Conservation (phyloP, 2,888 invertebrate species). For the Agrotis puta region DNA sequence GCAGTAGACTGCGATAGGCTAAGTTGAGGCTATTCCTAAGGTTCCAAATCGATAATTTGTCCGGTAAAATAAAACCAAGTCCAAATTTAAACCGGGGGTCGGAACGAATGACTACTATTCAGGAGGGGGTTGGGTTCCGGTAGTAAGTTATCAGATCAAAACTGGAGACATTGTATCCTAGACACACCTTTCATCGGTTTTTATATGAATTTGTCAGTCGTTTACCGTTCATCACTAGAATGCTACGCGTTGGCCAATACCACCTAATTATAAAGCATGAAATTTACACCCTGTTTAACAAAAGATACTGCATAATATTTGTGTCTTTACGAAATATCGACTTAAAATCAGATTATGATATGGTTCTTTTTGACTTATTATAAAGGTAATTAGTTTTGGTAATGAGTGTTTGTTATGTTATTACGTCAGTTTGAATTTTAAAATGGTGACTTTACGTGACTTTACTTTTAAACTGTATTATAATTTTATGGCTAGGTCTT, state of each 20-base stretch:
- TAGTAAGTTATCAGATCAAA: no score
- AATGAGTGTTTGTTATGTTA: conserved; percentile 19
- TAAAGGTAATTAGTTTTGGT: conserved; percentile 37
- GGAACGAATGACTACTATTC: no score
- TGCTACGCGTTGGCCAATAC: conserved; percentile 37
- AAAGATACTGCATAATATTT: conserved; percentile 47
- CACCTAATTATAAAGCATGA: conserved; percentile 57
- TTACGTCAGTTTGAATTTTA: conserved; percentile 2
- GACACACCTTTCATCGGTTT: conserved; percentile 7
- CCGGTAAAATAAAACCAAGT: no score
- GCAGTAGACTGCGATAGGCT: no score
- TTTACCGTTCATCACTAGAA: conserved; percentile 39
- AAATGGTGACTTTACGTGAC: no score
- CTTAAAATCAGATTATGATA: conserved; percentile 29
- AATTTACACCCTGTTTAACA: conserved; percentile 69
- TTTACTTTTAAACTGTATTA: not conserved
- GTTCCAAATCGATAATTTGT: conserved; percentile 16
- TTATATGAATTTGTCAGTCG: conserved; percentile 48
- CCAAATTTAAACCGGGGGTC: no score
- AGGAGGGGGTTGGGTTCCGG: no score
- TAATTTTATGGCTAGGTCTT: conserved; percentile 4
- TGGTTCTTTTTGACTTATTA: conserved; percentile 36
- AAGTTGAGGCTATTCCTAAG: conserved; percentile 3
- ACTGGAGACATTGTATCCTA: no score
- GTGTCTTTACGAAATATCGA: conserved; percentile 54